phyloP scores from a whole-genome alignment of 1,140 invertebrate species.

The Gryllus bimaculatus region DNA sequence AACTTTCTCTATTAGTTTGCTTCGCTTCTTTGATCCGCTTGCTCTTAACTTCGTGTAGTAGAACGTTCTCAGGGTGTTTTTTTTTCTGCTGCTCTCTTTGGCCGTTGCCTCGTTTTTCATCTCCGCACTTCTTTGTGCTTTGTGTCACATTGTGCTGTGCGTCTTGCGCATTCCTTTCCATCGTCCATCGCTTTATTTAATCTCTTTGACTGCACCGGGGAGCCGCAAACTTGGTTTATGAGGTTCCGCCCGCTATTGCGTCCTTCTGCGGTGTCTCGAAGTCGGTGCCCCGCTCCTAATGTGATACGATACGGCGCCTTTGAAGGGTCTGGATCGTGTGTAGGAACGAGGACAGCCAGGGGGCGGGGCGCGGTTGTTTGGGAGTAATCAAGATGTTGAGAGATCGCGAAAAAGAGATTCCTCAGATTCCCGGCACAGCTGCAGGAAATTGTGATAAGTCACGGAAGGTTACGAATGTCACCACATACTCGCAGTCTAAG shows the following conservation, averaged over 20 bases:
- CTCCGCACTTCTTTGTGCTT: background rate
- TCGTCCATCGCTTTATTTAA: background rate
- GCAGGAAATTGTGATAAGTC: too few relatives aligned
- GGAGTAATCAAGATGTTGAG: too few relatives aligned
- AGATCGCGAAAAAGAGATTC: too few relatives aligned
- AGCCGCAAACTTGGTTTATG: background rate
- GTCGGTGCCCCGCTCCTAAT: background rate
- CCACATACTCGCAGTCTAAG: too few relatives aligned
- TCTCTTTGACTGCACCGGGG: background rate
- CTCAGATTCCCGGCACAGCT: too few relatives aligned
- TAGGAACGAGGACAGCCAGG: background rate
- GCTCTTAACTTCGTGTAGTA: background rate
- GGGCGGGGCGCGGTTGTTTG: too few relatives aligned
- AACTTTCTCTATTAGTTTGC: background rate
- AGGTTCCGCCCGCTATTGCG: background rate
- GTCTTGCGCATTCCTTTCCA: background rate
- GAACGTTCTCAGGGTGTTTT: background rate
- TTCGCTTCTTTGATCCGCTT: background rate
- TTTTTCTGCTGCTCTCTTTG: background rate
- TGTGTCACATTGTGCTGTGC: background rate
- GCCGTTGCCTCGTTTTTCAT: background rate
- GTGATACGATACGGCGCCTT: background rate
- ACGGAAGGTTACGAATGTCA: too few relatives aligned
- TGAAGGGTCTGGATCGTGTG: background rate
- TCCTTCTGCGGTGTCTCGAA: background rate